These are phyloP conservation scores for Sardina pilchardus DNA, from an alignment of 2,113 vertebrate genomes.

Conservation along the genomic window DNA sequence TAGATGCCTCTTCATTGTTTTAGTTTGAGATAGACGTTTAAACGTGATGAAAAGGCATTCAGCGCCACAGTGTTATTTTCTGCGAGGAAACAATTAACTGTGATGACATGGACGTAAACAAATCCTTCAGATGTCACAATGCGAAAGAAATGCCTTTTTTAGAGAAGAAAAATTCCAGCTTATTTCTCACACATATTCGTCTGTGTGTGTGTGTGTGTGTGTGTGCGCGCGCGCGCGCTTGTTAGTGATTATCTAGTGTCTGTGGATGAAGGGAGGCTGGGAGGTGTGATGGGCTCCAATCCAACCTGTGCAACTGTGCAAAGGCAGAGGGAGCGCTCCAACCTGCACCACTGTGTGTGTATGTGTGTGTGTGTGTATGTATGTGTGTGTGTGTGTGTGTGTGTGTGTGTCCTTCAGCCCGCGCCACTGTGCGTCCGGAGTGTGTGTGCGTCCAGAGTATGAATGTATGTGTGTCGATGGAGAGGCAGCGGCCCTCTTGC, in stretches of 20 bases:
- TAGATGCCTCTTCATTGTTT: constrained; percentile 75
- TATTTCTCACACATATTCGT: constrained; percentile 72
- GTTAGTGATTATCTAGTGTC: constrained; percentile 70
- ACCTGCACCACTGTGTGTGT: neutral
- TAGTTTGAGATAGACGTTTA: constrained; percentile 73
- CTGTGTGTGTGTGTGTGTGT: constrained; percentile 63
- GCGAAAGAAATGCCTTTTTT: constrained; percentile 62
- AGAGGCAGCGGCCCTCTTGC: too few species aligned
- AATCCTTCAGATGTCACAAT: constrained; percentile 76
- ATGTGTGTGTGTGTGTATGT: too few species aligned
- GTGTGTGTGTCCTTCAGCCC: too few species aligned
- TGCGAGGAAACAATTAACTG: constrained; percentile 76
- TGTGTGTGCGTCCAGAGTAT: too few species aligned
- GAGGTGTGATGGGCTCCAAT: constrained; percentile 63
- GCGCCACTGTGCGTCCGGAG: too few species aligned
- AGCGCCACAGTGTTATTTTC: constrained; percentile 72
- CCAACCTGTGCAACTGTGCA: constrained; percentile 27
- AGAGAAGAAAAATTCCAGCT: constrained; percentile 58
- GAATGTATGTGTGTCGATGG: too few species aligned
- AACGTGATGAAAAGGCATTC: constrained; percentile 74
- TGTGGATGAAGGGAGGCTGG: constrained; percentile 60
- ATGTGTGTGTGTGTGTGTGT: too few species aligned
- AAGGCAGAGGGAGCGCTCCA: too few species aligned
- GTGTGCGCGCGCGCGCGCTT: constrained; percentile 47
- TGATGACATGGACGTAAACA: constrained; percentile 79